phyloP scores from a whole-genome alignment of 2,113 vertebrate genomes.

The Poecilia latipinna region DNA sequence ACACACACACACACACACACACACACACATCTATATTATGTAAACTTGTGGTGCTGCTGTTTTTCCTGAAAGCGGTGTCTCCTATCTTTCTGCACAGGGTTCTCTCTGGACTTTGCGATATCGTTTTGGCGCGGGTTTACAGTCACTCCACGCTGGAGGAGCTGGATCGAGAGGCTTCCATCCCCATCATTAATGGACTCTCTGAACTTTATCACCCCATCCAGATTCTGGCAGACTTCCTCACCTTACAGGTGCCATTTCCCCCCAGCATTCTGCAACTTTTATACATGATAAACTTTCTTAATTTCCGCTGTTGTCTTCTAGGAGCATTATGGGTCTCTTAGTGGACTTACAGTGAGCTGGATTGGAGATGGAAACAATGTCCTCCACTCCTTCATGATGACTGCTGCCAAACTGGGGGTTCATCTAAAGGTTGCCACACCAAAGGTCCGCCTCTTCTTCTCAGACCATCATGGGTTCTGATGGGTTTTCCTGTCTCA shows the following conservation, averaged over 20 bases:
- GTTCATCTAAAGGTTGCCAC: conserved; percentile 88
- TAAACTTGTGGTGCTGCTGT: neutral
- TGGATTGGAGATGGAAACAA: conserved; percentile 95
- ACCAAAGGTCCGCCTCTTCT: conserved; percentile 82
- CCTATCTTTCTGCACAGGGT: conserved; percentile 77
- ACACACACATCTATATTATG: too few relatives aligned
- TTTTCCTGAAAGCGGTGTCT: neutral
- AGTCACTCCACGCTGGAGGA: conserved; percentile 86
- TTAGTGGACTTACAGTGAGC: conserved; percentile 86
- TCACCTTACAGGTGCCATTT: conserved; percentile 88
- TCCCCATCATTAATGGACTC: conserved; percentile 92
- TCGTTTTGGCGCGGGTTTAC: conserved; percentile 90
- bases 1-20: too few relatives aligned
- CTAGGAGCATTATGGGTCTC: conserved; percentile 90
- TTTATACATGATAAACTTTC: neutral
- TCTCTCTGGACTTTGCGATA: conserved; percentile 89
- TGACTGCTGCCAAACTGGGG: conserved; percentile 88
- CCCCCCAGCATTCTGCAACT: neutral
- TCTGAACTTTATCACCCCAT: conserved; percentile 91
- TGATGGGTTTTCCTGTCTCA: neutral
- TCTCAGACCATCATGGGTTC: neutral
- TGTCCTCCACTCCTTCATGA: conserved; percentile 91
- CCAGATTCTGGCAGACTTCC: conserved; percentile 94
- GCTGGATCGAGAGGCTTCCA: conserved; percentile 84
- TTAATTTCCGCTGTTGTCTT: neutral